Evolutionary conservation across 2,888 invertebrate species (phyloP), one percentile per base, ranked within the genome.

Genomic region (Diaperis boleti): DNA sequence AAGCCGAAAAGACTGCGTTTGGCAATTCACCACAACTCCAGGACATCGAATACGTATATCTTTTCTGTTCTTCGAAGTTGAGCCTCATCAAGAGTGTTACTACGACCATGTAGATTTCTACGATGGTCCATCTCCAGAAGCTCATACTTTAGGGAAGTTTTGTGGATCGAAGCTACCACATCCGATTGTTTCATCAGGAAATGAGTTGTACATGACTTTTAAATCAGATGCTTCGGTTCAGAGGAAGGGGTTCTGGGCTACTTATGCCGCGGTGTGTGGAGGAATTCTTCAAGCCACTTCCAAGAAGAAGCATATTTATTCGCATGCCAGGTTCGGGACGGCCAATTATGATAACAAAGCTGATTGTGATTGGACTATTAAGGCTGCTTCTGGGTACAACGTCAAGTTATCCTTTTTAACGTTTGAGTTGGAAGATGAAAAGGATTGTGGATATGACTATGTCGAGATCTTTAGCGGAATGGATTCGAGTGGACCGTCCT

Each of bases 21-120:
- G 98, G 98, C 94, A 96, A 74, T 95, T 99, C 79, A 91, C 92
- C 0, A 97, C 98, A 0, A 97, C 96, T 0, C 95, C 96, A 0
- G 98, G 98, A 1, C 98, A 98, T 81, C 87, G 98, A 44, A 94
- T 98, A 65, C 95, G 96, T 82, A 83, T 99, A 73, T 92, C 90
- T 37, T 98, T 98, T 82, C 90, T 91, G 74, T 92, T 92, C 55
- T 98, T 99, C 80, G 96, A 97, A 78, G 86, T 99, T 79, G 98
- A 99, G 78, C 94, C 95, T 0, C 98, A 99, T 82, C 89, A 96
- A 85, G 96, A 97, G 80, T 99, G 98, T 77, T 92, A 94, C 0
- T 99, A 98, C 79, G 99, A 99, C 80, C 94, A 96, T 78, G 92
- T 99, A 4, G 92, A 92, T 0, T 89, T 97, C 62, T 98, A 95